These are phyloP conservation scores for Callipepla squamata DNA, from an alignment of 2,113 vertebrate species.

Conservation along the genomic window DNA sequence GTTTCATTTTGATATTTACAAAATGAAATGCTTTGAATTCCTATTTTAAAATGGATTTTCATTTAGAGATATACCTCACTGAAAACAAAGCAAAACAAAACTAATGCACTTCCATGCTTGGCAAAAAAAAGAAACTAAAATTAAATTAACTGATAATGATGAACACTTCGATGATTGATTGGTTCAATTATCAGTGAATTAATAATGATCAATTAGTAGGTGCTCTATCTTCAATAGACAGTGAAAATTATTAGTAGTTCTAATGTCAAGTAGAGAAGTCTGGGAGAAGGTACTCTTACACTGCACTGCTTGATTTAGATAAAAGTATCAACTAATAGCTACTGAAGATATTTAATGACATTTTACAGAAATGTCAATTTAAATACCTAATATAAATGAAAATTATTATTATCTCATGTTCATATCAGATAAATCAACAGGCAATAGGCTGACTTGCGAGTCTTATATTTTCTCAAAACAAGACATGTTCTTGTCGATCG, in stretches of 20 bases:
- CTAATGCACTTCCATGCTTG: not conserved
- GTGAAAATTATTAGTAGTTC: not conserved
- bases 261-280: not conserved
- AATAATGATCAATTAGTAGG: not conserved
- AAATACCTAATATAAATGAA: not conserved
- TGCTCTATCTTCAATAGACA: not conserved
- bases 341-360: not conserved
- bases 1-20: not conserved
- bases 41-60: not conserved
- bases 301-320: not conserved
- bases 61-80: not conserved
- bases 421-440: not conserved
- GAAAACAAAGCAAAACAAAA: not conserved
- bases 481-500: not conserved
- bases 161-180: not conserved
- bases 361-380: conserved; percentile 22
- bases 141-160: not conserved
- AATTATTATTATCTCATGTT: conserved; percentile 4
- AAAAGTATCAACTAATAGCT: not conserved
- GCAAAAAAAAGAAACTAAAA: not conserved
- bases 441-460: conserved; percentile 13
- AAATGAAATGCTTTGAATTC: not conserved
- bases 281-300: not conserved
- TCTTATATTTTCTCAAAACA: conserved; percentile 35
- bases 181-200: not conserved